Evolutionary conservation across 2,113 vertebrate genomes (phyloP).

Genomic region (Trogon melanurus): DNA sequence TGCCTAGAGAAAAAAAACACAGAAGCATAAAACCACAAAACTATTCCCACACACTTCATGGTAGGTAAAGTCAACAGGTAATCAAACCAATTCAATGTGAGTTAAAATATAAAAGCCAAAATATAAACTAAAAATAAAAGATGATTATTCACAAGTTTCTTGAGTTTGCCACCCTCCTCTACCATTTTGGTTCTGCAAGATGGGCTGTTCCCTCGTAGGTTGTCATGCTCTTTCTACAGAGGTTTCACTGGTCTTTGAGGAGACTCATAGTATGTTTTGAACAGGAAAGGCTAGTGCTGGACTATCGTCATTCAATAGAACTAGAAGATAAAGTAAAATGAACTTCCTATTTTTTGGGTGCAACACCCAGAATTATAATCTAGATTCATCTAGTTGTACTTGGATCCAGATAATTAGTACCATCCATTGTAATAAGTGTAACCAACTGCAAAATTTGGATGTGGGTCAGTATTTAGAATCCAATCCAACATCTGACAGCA

Average conservation of each 20-base stretch:
- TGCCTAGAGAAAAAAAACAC: not conserved
- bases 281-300: not conserved
- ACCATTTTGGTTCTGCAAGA: not conserved
- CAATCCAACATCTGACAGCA: not conserved
- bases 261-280: not conserved
- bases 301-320: conserved; percentile 4
- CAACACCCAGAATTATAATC: not conserved
- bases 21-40: not conserved
- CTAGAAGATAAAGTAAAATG: not conserved
- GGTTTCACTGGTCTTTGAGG: not conserved
- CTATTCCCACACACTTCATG: not conserved
- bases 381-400: conserved; percentile 23
- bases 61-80: not conserved
- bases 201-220: not conserved
- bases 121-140: not conserved
- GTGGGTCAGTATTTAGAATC: not conserved
- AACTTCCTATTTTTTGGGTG: not conserved
- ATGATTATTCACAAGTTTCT: not conserved
- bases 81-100: not conserved
- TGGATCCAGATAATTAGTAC: conserved; percentile 26
- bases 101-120: not conserved
- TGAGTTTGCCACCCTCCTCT: not conserved
- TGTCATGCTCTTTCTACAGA: not conserved
- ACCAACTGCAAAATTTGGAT: conserved; percentile 44
- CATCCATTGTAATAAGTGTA: conserved; percentile 20